Conservation (phyloP, 2,888 invertebrate genomes). For the Orchesellides sinensis region DNA sequence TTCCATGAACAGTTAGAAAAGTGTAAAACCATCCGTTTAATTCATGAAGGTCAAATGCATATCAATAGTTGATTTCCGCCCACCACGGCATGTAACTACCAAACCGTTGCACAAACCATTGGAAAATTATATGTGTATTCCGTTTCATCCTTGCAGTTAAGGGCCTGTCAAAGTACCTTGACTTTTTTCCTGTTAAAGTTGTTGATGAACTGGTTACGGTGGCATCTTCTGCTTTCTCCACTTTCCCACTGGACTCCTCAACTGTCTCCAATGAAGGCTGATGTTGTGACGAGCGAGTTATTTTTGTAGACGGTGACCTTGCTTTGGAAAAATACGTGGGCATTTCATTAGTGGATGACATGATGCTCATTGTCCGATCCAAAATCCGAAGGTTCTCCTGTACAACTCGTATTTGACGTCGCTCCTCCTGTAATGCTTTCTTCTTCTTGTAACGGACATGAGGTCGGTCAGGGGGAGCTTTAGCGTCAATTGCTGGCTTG, state of each 20-base stretch:
- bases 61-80: conserved; percentile 72
- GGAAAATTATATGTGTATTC: conserved; percentile 70
- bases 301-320: conserved; percentile 19
- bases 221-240: not conserved
- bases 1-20: conserved; percentile 16
- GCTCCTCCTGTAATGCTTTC: conserved; percentile 70
- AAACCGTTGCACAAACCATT: conserved; percentile 73
- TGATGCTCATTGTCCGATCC: conserved; percentile 71
- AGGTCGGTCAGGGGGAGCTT: conserved; percentile 68
- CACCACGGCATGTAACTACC: conserved; percentile 74
- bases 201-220: not conserved
- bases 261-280: too few species aligned
- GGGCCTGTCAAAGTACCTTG: conserved; percentile 43
- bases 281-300: not conserved
- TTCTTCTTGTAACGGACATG: conserved; percentile 72
- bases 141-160: conserved; percentile 65
- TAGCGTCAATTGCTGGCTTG: conserved; percentile 72
- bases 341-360: conserved; percentile 38
- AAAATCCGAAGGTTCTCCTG: conserved; percentile 72
- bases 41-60: not conserved
- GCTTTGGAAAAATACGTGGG: conserved; percentile 54
- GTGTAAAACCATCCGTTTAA: not conserved
- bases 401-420: conserved; percentile 70
- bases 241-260: not conserved
- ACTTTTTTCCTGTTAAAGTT: not conserved